These are phyloP conservation scores for Achatina immaculata DNA, from an alignment of 1,140 invertebrate species.

Conservation along the genomic window DNA sequence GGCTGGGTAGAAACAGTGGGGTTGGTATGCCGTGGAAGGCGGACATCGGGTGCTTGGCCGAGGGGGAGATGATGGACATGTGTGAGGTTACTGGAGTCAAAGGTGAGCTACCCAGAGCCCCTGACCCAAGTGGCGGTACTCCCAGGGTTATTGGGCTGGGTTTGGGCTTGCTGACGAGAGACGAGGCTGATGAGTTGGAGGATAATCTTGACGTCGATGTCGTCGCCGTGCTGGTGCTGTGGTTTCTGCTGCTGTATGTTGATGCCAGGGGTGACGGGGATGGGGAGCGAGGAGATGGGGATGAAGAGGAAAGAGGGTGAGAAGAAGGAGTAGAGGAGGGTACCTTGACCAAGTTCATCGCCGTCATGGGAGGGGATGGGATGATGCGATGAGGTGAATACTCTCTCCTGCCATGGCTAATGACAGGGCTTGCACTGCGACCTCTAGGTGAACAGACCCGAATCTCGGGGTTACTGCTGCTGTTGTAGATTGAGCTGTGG, in stretches of 20 bases:
- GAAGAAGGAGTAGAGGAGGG: conserved; percentile 14
- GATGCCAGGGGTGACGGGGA: conserved; percentile 19
- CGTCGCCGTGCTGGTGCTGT: conserved; percentile 17
- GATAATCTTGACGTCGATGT: conserved; percentile 20
- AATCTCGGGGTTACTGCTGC: conserved; percentile 27
- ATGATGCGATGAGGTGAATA: conserved; percentile 18
- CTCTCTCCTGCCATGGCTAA: conserved; percentile 24
- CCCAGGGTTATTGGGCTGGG: conserved; percentile 50
- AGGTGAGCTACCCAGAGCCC: conserved; percentile 26
- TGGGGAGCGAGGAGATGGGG: conserved; percentile 1
- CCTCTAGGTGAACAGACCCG: conserved; percentile 25
- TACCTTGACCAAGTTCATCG: conserved; percentile 34
- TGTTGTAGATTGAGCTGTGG: conserved; percentile 19
- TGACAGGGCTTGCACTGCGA: conserved; percentile 27
- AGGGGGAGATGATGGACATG: conserved; percentile 44
- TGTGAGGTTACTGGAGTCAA: conserved; percentile 38
- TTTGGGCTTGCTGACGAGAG: conserved; percentile 51
- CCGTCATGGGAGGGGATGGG: conserved; percentile 33
- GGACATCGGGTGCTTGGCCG: conserved; percentile 44
- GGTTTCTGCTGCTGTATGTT: conserved; percentile 14
- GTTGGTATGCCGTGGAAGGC: conserved; percentile 46
- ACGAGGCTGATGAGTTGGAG: conserved; percentile 22
- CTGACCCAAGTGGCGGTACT: conserved; percentile 33
- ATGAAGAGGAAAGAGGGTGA: neutral
- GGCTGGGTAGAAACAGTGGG: conserved; percentile 59